Conservation (phyloP, 1,140 invertebrate genomes). For the Cydia strobilella region DNA sequence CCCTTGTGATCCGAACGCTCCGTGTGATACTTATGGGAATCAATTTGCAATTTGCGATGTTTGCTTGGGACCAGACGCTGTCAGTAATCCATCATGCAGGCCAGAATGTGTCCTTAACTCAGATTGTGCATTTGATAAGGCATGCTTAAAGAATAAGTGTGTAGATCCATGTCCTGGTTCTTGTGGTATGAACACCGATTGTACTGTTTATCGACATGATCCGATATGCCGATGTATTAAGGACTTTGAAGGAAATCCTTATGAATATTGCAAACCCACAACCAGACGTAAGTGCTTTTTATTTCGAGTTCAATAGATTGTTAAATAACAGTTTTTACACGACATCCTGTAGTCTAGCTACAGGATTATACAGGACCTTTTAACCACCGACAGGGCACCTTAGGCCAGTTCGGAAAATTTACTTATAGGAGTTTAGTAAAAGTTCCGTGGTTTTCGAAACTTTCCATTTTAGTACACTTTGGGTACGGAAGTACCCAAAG, state of each 20-base stretch:
- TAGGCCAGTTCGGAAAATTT: no score
- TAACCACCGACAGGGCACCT: no score
- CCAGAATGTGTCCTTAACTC: conserved; percentile 89
- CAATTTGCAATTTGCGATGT: conserved; percentile 89
- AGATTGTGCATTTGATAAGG: conserved; percentile 88
- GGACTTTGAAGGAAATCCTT: conserved; percentile 90
- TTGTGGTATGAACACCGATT: conserved; percentile 89
- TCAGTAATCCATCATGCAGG: conserved; percentile 86
- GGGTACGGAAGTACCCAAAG: no score
- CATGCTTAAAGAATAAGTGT: conserved; percentile 88
- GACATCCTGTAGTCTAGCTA: no score
- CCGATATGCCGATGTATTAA: conserved; percentile 88
- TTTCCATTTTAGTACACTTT: no score
- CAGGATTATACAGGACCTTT: no score
- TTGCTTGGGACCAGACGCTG: conserved; percentile 85
- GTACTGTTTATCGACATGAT: conserved; percentile 87
- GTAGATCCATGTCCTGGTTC: conserved; percentile 90
- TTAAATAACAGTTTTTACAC: no score
- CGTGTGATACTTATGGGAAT: conserved; percentile 85
- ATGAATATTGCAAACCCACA: conserved; percentile 85
- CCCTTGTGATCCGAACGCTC: conserved; percentile 86
- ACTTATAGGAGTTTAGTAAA: no score
- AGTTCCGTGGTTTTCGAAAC: no score
- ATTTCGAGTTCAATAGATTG: no score
- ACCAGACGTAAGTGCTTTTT: conserved; percentile 57